A percentile compares a stretch with the other conserved stretches of the same genome.
Conservation (phyloP, 2,888 invertebrate genomes). For the Zaprionus bogoriensis region DNA sequence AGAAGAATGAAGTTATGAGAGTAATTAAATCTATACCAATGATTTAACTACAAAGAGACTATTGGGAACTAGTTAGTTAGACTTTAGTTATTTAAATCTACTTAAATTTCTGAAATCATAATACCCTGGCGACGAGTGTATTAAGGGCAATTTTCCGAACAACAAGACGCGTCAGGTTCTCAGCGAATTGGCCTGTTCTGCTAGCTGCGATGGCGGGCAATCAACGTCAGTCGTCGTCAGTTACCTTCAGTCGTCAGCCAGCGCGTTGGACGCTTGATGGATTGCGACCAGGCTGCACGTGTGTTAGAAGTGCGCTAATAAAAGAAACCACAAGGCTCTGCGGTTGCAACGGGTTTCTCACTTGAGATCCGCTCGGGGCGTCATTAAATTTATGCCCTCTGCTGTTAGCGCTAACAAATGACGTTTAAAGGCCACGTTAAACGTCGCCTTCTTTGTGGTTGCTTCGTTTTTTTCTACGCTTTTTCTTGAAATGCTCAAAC, state of each 20-base stretch:
- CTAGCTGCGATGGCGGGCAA: constrained; percentile 26
- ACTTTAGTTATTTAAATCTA: too few species aligned
- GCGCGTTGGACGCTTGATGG: constrained; percentile 41
- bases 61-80: too few species aligned
- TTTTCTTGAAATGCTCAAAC: constrained; percentile 45
- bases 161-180: background rate
- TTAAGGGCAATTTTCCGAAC: constrained; percentile 36
- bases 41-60: too few species aligned
- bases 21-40: too few species aligned
- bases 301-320: constrained; percentile 35
- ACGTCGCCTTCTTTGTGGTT: constrained; percentile 31
- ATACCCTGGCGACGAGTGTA: background rate
- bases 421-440: constrained; percentile 58
- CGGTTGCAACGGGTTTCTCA: constrained; percentile 4
- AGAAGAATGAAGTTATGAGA: too few species aligned
- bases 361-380: constrained; percentile 33
- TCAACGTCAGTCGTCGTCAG: constrained; percentile 53
- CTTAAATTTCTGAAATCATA: background rate
- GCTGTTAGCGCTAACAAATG: constrained; percentile 50
- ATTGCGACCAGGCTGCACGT: constrained; percentile 30
- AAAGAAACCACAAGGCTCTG: constrained; percentile 7
- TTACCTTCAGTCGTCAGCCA: constrained; percentile 19
- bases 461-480: background rate
- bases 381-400: constrained; percentile 45
- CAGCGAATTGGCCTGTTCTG: constrained; percentile 6